phyloP scores from a whole-genome alignment of 1,140 invertebrate species.

The Drosophila seguyi region DNA sequence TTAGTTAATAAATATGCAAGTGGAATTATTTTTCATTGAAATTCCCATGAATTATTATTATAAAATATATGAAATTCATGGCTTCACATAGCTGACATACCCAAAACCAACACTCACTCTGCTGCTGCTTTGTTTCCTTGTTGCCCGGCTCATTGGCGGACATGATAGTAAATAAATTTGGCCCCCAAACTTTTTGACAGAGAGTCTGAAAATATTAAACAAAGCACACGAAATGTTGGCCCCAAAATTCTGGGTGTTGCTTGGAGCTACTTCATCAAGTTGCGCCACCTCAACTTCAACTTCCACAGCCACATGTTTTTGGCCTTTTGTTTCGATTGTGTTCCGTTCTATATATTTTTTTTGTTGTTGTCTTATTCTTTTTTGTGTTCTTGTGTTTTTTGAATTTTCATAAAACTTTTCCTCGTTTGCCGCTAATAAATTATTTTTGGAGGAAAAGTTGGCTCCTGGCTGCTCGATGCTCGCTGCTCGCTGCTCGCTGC shows the following conservation, averaged over 20 bases:
- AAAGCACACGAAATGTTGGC: slow-evolving; percentile 60
- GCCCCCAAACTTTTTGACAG: slow-evolving; percentile 56
- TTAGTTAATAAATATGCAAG: not conserved
- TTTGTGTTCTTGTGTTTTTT: slow-evolving; percentile 46
- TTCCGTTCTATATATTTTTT: not conserved
- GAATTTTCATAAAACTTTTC: slow-evolving; percentile 81
- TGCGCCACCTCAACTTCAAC: slow-evolving; percentile 36
- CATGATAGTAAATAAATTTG: slow-evolving; percentile 65
- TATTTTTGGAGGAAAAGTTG: slow-evolving; percentile 66
- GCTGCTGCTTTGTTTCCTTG: no score
- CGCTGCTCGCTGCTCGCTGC: slow-evolving; percentile 36
- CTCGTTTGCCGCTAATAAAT: slow-evolving; percentile 83
- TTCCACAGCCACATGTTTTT: slow-evolving; percentile 30
- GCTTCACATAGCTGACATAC: not conserved
- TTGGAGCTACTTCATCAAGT: slow-evolving; percentile 43
- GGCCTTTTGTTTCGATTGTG: slow-evolving; percentile 47
- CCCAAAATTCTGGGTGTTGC: slow-evolving; percentile 7
- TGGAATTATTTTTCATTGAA: not conserved
- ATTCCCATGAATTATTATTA: not conserved
- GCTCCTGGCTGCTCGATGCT: slow-evolving; percentile 33
- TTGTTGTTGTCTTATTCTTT: not conserved
- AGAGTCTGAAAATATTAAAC: slow-evolving; percentile 71
- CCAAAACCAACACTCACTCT: not conserved
- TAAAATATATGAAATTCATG: no score
- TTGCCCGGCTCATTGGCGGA: slow-evolving; percentile 25